Base-by-base conservation (phyloP, 2,888 invertebrate species). In the Erebia aethiops region DNA sequence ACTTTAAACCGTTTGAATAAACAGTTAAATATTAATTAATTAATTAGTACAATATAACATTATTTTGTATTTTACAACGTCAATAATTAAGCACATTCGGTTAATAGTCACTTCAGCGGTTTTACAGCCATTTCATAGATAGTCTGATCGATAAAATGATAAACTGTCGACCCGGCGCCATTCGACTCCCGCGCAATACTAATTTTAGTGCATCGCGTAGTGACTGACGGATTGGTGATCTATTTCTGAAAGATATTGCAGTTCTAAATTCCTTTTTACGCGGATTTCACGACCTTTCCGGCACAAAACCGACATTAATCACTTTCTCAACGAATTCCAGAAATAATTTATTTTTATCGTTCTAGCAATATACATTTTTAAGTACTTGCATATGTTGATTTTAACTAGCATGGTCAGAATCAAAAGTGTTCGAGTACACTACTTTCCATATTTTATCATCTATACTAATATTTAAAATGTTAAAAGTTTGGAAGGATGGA, bases 181-280 rank as follows among this genome's bases (percentile, higher is more conserved):
- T 62, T 71, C 75, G 67, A 72, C 67, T 75, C 71, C 16, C 74
- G 71, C 67, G 73, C 69, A 49, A 21, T 67, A 73, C 73, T 75
- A 74, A 69, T 68, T 74, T 70, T 62, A 63, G 52, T 54, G 16
- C 67, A 51, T 57, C 51, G 52, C 54, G 74, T 18, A 14, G 14
- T 62, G 76, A 75, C 69, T 62, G 76, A 75, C 69, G 71, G 72
- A 64, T 66, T 67, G 73, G 71, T 71, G 70, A 14, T 67, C 75
- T 77, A 77, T 78, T 78, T 75, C 69, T 74, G 68, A 73, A 71
- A 63, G 71, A 16, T n/a, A 35, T 62, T n/a, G 26, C 65, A 57
- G 66, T 73, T 69, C 41, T 71, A 70, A 70, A 72, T 71, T 60
- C 60, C 62, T 71, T 71, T 73, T 64, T 41, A 49, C 46, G 21